Conservation (phyloP, 2,888 invertebrate species). For the Emmelina monodactyla region DNA sequence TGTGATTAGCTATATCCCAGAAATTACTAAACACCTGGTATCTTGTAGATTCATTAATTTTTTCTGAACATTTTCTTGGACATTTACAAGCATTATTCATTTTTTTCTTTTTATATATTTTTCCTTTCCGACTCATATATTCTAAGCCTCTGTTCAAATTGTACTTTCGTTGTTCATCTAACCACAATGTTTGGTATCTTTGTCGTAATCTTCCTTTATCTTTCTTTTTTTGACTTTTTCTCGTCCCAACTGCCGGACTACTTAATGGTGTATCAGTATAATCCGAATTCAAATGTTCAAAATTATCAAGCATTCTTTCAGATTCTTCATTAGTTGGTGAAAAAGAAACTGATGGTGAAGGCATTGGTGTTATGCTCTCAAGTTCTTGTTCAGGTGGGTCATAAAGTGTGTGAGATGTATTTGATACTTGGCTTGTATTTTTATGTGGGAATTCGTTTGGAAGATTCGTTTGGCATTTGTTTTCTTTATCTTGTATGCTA, state of each 20-base stretch:
- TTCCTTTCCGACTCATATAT: conserved; percentile 5
- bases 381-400: conserved; percentile 1
- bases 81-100: conserved; percentile 3
- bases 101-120: conserved; percentile 2
- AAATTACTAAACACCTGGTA: too few relatives aligned
- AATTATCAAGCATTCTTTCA: conserved; percentile 2
- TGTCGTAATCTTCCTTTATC: not conserved
- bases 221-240: conserved; percentile 2
- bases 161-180: conserved; percentile 2
- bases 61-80: conserved; percentile 6
- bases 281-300: conserved; percentile 3
- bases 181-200: conserved; percentile 1
- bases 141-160: conserved; percentile 3
- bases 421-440: too few relatives aligned
- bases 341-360: conserved; percentile 3
- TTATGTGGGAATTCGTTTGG: too few relatives aligned
- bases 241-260: conserved; percentile 4
- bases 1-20: conserved; percentile 6
- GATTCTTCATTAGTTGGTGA: conserved; percentile 4
- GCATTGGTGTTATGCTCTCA: conserved; percentile 4
- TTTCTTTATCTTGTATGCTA: conserved; percentile 1
- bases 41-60: conserved; percentile 6
- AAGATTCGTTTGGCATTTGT: not conserved
- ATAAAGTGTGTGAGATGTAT: not conserved
- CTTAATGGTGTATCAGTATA: conserved; percentile 7